Evolutionary conservation across 2,113 vertebrate species (phyloP), one percentile per base, ranked within the genome.

Genomic region (Dunckerocampus dactyliophorus): DNA sequence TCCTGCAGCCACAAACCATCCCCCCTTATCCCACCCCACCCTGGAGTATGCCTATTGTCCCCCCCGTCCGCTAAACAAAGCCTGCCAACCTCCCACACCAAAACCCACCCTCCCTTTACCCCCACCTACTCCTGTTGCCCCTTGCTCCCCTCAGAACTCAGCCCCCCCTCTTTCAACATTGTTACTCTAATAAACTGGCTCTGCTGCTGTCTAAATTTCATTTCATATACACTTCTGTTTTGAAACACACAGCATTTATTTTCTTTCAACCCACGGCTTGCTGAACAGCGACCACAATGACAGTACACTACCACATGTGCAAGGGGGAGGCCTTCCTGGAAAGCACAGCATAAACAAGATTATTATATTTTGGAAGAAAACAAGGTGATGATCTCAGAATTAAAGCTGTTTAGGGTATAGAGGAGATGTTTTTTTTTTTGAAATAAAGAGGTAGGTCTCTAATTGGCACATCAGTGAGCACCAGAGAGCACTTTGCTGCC

Each of bases 31-130:
- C 64, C 64, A 65, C 81, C 82, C 81, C 72, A 72, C 81, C 73
- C 83, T 60, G 67, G 72, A 79, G 80, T 80, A 62, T 45, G 69
- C 66, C 81, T 69, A 88, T 88, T 88, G 84, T 86, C 82, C 70
- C 63, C 65, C 64, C 67, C 39, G 58, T 70, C 53, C 62, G 75
- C 74, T 75, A 80, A 84, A 86, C 86, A 86, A 84, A 86, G 77
- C 64, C 60, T 63, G 39, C 11, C 43, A 47, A 59, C 56, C 63
- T 59, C 52, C 53, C 50, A 59, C 56, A 21, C 22, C 59, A 43
- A 37, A 59, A 43, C 54, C 39, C 37, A 67, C 50, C 28, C 56
- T 55, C 56, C 57, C 74, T 70, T 60, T 77, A 34, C 57, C 52
- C 48, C 66, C 58, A 63, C 56, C 62, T 37, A 63, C 65, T 62